Conservation (phyloP, 2,113 vertebrate species). For the Alectura lathami region DNA sequence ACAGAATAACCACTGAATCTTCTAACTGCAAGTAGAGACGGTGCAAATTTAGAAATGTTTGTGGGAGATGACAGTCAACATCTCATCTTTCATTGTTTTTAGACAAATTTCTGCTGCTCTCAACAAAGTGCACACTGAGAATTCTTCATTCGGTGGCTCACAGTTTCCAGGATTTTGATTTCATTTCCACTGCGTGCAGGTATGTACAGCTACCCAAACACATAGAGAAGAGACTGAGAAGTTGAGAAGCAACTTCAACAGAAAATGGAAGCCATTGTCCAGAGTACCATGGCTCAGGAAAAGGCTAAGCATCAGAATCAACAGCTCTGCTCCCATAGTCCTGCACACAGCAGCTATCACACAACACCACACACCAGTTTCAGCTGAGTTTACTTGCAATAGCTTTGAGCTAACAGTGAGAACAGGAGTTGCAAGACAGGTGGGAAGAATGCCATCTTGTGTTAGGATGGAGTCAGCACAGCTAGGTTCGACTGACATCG, state of each 20-base stretch:
- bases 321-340: not conserved
- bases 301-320: not conserved
- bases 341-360: not conserved
- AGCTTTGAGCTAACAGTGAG: not conserved
- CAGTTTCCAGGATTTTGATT: not conserved
- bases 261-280: not conserved
- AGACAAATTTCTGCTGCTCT: not conserved
- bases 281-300: not conserved
- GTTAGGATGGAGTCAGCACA: not conserved
- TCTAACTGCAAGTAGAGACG: no score
- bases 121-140: not conserved
- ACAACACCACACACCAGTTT: rapidly evolving
- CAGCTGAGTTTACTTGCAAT: rapidly evolving
- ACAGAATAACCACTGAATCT: not conserved
- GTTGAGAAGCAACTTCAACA: not conserved
- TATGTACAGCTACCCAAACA: not conserved
- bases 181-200: rapidly evolving
- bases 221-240: not conserved
- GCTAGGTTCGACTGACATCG: not conserved
- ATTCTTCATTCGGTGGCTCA: not conserved
- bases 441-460: conserved; percentile 1
- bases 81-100: not conserved
- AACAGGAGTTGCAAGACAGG: not conserved
- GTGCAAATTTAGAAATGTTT: no score
- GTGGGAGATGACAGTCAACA: no score